Base-by-base conservation (phyloP, 2,888 invertebrate genomes). In the Tanaodytes sp. region DNA sequence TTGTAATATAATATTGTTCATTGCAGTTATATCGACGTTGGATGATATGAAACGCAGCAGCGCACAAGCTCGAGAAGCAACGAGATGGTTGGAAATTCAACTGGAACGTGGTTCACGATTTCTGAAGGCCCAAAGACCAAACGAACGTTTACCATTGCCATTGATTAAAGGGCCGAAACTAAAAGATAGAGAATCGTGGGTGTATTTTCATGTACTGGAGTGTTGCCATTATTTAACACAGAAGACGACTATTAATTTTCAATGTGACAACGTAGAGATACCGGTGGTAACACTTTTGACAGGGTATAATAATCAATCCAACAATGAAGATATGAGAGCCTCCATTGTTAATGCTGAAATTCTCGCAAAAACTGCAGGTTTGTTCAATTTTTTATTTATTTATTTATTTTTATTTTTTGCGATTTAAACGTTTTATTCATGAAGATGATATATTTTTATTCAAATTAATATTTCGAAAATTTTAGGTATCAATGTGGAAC, bases 11-110 rank as follows among this genome's bases (percentile, higher is more conserved):
- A n/a, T n/a, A n/a, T n/a, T n/a, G n/a, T n/a, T n/a, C n/a, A 42
- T 87, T 88, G 9, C 86, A 96, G 96, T 96, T 72, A 90, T 97
- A 61, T 94, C 93, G 77, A 93, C 93, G 71, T 86, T 97, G 82
- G 97, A 97, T 84, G 92, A 94, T 77, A 86, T 95, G 77, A 97
- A 97, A 86, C 92, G 93, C 66, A 92, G 92, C 74, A 92, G 92
- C 78, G 90, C 91, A 72, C 90, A 91, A 71, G 96, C 96, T 0
- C 89, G 97, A 51, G 95, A 96, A 82, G 95, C 95, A 2, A 97
- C 96, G 65, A 92, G 97, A 74, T 97, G 96, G 96, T 87, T 97
- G 72, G 97, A 97, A 85, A 87, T 89, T 31, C 95, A 96, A 82
- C 90, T 97, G 73, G 91, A 92, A 74, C 91, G 91, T 71, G 97